Base-by-base conservation (phyloP, 1,140 invertebrate species). In the Portunus trituberculatus region DNA sequence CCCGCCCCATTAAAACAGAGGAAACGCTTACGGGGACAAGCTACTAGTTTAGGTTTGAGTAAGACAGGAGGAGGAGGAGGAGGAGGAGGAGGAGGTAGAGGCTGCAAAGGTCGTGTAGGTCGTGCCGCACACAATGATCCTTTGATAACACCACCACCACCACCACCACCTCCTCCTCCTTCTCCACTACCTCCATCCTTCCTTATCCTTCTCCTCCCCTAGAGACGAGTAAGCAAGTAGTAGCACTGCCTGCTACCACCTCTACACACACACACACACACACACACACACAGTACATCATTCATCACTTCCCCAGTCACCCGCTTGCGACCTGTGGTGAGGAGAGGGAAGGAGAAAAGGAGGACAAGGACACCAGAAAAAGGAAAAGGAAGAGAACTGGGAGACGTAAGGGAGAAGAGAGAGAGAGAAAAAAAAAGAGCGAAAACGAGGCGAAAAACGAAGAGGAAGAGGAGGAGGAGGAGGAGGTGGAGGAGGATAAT, bases 281-380 rank as follows among this genome's bases (percentile, higher is more conserved):
- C 91, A 10, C 91, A 10, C 28, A n/a, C 91, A 32, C 46, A 28
- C 46, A 31, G 8, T 59, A 16, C 29, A 31, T 92, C 46, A 76
- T 29, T 76, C 91, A 31, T 76, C 91, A 92, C n/a, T 25, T 39
- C 31, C 20, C 16, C 86, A 88, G 86, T 88, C 86, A 88, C 7
- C 86, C 45, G 4, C 14, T 16, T 31, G 52, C 52, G 16, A 59
- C 52, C 1, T 59, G 39, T 20, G 90, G 90, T 20, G 8, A 4
- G 25, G 90, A 28, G 90, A 76, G 12, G 16, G n/a, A 29, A 20
- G 90, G 20, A 14, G 39, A 28, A 20, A 46, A 67, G 16, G 29
- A 28, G 45, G 46, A 67, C 20, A 28, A 29, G 28, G 12, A 91
- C 20, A 52, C 16, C 1, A 10, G 48, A 32, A 67, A 20, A 10